Evolutionary conservation across 1,140 invertebrate genomes (phyloP).

Genomic region (Propsilocerus akamusi): DNA sequence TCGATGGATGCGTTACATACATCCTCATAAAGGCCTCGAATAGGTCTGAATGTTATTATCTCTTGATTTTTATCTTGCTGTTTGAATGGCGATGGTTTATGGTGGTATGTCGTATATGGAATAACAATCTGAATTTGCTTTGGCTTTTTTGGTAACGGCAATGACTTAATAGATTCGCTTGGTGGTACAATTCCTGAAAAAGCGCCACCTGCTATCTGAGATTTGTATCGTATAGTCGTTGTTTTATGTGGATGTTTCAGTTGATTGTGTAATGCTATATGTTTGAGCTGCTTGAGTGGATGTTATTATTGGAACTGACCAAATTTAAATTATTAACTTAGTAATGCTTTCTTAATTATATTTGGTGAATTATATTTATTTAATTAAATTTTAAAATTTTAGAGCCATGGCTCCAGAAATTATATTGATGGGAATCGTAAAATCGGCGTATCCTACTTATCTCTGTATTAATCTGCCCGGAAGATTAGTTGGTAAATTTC

Average conservation of each 20-base stretch:
- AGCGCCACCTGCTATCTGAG: slow-evolving; percentile 14
- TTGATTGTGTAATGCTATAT: slow-evolving; percentile 16
- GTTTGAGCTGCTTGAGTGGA: slow-evolving; percentile 17
- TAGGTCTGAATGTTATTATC: slow-evolving; percentile 17
- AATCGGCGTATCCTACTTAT: too few species aligned
- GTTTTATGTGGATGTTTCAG: slow-evolving; percentile 18
- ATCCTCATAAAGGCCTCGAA: slow-evolving; percentile 16
- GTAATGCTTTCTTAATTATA: too few species aligned
- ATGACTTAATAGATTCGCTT: slow-evolving; percentile 10
- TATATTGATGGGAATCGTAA: too few species aligned
- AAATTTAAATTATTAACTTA: slow-evolving; percentile 2
- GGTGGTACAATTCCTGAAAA: slow-evolving; percentile 11
- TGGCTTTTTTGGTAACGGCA: slow-evolving; percentile 17
- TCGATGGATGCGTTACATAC: slow-evolving; percentile 13
- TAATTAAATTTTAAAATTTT: too few species aligned
- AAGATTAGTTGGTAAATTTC: too few species aligned
- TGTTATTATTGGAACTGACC: slow-evolving; percentile 12
- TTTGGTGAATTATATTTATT: too few species aligned
- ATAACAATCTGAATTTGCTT: slow-evolving; percentile 56
- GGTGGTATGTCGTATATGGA: slow-evolving; percentile 48
- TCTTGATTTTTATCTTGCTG: slow-evolving; percentile 16
- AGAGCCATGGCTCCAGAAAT: too few species aligned
- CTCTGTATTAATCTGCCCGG: too few species aligned
- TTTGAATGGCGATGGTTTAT: slow-evolving; percentile 33
- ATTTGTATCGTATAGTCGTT: slow-evolving; percentile 18